These are phyloP conservation scores for Morpho achilles DNA, from an alignment of 2,888 invertebrate genomes.

Conservation along the genomic window DNA sequence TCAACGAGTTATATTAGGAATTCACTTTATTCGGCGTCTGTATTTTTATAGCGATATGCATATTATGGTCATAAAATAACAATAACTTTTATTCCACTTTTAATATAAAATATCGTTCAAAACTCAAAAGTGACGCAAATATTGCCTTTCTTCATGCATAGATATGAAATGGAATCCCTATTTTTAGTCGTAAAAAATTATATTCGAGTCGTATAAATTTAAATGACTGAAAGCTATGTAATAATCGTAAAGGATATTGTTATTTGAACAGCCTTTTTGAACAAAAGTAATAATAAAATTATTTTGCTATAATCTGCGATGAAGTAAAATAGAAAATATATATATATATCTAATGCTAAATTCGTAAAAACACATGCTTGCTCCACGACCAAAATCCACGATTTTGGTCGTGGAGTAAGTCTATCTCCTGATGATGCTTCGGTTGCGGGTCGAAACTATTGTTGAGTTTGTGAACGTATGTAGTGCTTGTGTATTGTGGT, in stretches of 20 bases:
- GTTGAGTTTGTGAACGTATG: too few relatives aligned
- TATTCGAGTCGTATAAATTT: slow-evolving; percentile 29
- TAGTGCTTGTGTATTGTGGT: too few relatives aligned
- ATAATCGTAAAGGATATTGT: slow-evolving; percentile 25
- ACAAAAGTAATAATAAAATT: too few relatives aligned
- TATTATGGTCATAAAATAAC: slow-evolving; percentile 2
- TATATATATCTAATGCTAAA: too few relatives aligned
- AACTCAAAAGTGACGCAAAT: slow-evolving; percentile 25
- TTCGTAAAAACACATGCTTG: too few relatives aligned
- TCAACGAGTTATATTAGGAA: not conserved
- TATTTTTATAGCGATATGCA: not conserved
- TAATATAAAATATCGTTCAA: not conserved
- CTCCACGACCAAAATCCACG: too few relatives aligned
- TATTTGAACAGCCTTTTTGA: slow-evolving; percentile 8
- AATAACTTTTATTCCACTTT: not conserved
- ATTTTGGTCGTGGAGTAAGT: too few relatives aligned
- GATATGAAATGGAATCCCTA: slow-evolving; percentile 24
- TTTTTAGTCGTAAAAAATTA: slow-evolving; percentile 26
- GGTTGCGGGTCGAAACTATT: too few relatives aligned
- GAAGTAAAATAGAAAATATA: too few relatives aligned
- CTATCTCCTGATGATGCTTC: too few relatives aligned
- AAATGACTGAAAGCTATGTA: slow-evolving; percentile 25
- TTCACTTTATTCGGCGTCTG: too few relatives aligned
- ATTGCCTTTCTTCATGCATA: slow-evolving; percentile 22
- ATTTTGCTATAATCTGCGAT: too few relatives aligned